Evolutionary conservation across 1,140 invertebrate species (phyloP), one percentile per base, ranked within the genome.

Genomic region (Nilaparvata lugens): DNA sequence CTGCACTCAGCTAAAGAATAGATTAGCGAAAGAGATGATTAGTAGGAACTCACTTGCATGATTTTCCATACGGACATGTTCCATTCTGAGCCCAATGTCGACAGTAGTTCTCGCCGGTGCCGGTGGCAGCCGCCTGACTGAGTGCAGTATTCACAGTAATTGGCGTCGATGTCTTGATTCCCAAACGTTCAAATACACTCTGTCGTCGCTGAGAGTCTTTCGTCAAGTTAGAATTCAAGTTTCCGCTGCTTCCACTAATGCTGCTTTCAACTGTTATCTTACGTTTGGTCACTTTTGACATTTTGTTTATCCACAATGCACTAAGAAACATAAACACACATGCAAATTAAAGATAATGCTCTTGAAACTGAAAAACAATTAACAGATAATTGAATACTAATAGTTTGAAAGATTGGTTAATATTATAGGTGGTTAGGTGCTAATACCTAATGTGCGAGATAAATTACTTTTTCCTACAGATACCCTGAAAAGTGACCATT

Each of bases 181-280:
- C 86, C 66, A 89, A 79, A 67, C 86, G 81, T 75, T 88, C 85
- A 75, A 88, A 89, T 63, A 89, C 86, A 81, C 85, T 87, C 64
- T 83, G 85, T 72, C 85, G 45, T 40, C 62, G 61, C 4, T 62
- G 61, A 35, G 61, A 61, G 23, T 62, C 62, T 58, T 62, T 62
- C 45, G 52, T 61, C 14, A 57, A 38, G 16, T 18, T 56, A 21
- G 31, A 42, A 48, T 57, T 57, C 14, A 23, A 18, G 18, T 28
- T 51, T 21, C 51, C 63, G 16, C 55, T 60, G 48, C 52, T 64
- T 31, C 63, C 62, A 25, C 55, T 60, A 55, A 64, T 64, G 28
- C 54, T 64, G 52, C 58, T 58, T 48, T 59, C 55, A 21, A 58
- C 62, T 62, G 59, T 60, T 23, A 60, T 60, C 59, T 66, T 66